Base-by-base conservation (phyloP, 1,140 invertebrate species). In the Cydia splendana region DNA sequence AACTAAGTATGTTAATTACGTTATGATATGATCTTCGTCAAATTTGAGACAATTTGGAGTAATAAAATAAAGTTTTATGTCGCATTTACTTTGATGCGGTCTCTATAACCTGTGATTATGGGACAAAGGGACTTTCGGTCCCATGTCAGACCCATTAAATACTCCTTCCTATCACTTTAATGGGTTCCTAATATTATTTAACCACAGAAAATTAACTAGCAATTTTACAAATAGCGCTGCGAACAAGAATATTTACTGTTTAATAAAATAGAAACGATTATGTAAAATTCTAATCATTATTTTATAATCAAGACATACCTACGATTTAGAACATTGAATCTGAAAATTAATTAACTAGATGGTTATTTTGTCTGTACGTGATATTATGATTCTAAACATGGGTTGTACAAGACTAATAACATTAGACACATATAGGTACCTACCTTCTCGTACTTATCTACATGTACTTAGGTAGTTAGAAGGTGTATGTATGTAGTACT, bases 51-150 rank as follows among this genome's bases (percentile, higher is more conserved):
- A 91, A 93, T 93, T 93, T 87, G 76, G 84, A 81, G 88, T 85
- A 91, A 91, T 91, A 93, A 93, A 91, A 91, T 88, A 89, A 85
- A 87, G 87, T 91, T 91, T 92, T 88, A 91, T 87, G 86, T 88
- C 87, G 83, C 89, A 91, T 93, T 93, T 90, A 91, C 82, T 86
- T 86, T 86, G 88, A 93, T 90, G 87, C 88, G 88, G 90, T 89
- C 82, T 81, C 82, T 65, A 71, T 76, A 88, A 84, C 84, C 71
- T 91, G 79, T 90, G 84, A 92, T 92, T 92, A 92, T 78, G 80
- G 65, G 74, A 78, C 82, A 82, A 89, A 91, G 84, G 85, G 85
- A 76, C 80, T 83, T 57, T 65, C 48, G 51, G 76, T 15, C 75
- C 67, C 80, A 34, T 69, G 79, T 79, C 81, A 80, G 77, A 48